Percentiles rank a stretch among this genome's conserved stretches.
Evolutionary conservation across 2,888 invertebrate species (phyloP).

Genomic region (Drosophila helvetica): DNA sequence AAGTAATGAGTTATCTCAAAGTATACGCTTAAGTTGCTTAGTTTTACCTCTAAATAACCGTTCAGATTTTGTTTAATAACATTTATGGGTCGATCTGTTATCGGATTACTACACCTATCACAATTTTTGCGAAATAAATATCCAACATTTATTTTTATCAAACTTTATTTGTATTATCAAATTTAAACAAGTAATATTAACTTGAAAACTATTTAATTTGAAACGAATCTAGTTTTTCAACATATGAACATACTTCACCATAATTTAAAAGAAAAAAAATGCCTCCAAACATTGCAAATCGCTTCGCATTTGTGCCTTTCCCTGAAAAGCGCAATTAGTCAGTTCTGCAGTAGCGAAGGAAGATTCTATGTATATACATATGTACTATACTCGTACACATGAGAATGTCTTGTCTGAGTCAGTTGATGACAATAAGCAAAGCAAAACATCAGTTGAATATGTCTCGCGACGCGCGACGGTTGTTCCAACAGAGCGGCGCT

Average conservation of each 20-base stretch:
- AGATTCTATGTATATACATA: not conserved
- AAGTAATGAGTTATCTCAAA: not conserved
- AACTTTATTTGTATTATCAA: not conserved
- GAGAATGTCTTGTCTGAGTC: conserved; percentile 18
- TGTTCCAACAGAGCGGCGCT: conserved; percentile 25
- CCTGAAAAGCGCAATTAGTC: not conserved
- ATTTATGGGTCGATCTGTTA: not conserved
- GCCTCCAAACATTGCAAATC: not conserved
- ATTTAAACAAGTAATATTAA: conserved; percentile 10
- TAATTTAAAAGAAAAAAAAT: too few relatives aligned
- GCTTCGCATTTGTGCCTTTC: not conserved
- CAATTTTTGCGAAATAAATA: not conserved
- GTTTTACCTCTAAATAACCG: not conserved
- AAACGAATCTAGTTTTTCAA: too few relatives aligned
- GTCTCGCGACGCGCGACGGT: conserved; percentile 46
- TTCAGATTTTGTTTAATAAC: not conserved
- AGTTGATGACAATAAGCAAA: conserved; percentile 24
- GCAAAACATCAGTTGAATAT: conserved; percentile 49
- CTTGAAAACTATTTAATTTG: too few relatives aligned
- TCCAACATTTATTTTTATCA: not conserved
- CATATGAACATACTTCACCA: too few relatives aligned
- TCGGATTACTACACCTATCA: not conserved
- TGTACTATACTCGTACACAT: not conserved
- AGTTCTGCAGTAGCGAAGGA: not conserved
- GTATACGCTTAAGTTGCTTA: not conserved